Conservation (phyloP, 2,797 vertebrate genomes). For the Microctenopoma stevenorrisi region DNA sequence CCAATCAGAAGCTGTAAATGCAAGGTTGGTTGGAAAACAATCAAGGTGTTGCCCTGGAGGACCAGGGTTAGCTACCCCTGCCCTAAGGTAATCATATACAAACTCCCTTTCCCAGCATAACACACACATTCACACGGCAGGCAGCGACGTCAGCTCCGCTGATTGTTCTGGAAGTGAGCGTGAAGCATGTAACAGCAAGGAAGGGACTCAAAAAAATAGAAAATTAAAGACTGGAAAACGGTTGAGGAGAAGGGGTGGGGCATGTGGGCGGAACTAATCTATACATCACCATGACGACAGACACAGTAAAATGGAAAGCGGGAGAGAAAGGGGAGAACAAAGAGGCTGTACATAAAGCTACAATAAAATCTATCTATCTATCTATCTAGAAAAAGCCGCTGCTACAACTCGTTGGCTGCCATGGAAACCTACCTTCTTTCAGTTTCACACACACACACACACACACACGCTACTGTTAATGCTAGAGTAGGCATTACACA, state of each 20-base stretch:
- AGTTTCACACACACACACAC: constrained; percentile 11
- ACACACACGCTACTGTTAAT: constrained; percentile 19
- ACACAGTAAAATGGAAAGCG: constrained; percentile 26
- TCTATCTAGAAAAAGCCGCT: constrained; percentile 14
- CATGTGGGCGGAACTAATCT: constrained; percentile 50
- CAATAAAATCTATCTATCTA: background rate
- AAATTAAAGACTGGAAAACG: background rate
- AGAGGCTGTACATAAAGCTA: background rate
- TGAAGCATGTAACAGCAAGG: background rate
- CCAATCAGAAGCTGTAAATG: no score
- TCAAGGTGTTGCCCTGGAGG: no score
- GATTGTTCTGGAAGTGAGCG: constrained; percentile 31
- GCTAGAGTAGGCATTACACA: constrained; percentile 53
- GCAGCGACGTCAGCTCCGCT: constrained; percentile 6
- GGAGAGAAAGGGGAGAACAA: constrained; percentile 19
- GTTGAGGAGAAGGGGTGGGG: background rate
- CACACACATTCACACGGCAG: background rate
- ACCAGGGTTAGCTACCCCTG: no score
- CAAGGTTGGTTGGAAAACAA: no score
- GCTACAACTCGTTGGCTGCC: constrained; percentile 40
- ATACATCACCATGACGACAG: constrained; percentile 53
- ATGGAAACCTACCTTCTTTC: constrained; percentile 54
- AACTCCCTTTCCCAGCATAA: background rate
- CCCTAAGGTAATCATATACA: no score
- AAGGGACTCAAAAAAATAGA: background rate